These are phyloP conservation scores for Apteryx mantelli DNA, from an alignment of 2,113 vertebrate species.

Conservation along the genomic window DNA sequence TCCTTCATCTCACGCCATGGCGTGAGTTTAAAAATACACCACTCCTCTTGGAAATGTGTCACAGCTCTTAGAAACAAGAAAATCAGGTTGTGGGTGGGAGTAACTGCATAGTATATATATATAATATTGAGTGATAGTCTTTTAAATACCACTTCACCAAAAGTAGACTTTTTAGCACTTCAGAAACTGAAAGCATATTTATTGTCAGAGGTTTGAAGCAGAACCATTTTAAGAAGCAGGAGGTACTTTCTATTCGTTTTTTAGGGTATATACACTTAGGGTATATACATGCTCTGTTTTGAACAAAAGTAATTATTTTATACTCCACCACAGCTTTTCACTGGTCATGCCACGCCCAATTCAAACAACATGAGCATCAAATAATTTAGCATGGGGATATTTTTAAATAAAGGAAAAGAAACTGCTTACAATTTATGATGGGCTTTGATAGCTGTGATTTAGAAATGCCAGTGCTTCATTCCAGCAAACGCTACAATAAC, in stretches of 20 bases:
- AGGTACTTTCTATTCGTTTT: neutral
- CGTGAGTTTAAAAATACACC: neutral
- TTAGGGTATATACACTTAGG: neutral
- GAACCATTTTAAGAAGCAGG: neutral
- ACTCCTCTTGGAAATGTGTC: neutral
- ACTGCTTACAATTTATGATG: neutral
- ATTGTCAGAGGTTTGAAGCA: neutral
- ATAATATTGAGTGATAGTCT: neutral
- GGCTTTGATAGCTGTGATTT: neutral
- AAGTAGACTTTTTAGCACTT: neutral
- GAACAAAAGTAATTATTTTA: neutral
- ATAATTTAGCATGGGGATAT: neutral
- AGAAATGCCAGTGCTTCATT: conserved; percentile 22
- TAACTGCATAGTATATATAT: neutral
- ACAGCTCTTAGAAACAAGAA: conserved; percentile 9
- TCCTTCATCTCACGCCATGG: neutral
- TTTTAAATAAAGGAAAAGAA: conserved; percentile 36
- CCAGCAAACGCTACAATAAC: conserved; percentile 42
- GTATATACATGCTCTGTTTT: neutral
- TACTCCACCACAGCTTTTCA: neutral
- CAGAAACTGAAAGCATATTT: neutral
- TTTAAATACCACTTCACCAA: conserved; percentile 13
- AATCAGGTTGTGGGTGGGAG: conserved; percentile 31
- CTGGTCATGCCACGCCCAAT: neutral
- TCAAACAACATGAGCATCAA: neutral